phyloP scores from a whole-genome alignment of 2,888 invertebrate species.

The Eledone cirrhosa region DNA sequence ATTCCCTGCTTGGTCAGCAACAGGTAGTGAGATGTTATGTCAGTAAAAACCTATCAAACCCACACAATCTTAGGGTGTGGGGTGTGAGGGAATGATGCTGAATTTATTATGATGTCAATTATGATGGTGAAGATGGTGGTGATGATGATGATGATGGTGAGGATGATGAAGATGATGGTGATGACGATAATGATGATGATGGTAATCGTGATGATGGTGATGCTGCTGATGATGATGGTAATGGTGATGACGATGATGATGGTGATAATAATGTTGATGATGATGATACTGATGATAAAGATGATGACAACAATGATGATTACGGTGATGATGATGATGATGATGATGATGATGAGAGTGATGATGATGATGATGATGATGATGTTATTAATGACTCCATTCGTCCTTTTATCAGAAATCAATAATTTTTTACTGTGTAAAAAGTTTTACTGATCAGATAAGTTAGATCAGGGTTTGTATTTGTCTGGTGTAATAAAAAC shows the following conservation, averaged over 20 bases:
- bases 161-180: no score
- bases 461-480: no score
- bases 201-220: background rate
- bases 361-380: background rate
- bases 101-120: background rate
- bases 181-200: conserved; percentile 7
- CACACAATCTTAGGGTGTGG: no score
- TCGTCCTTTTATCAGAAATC: no score
- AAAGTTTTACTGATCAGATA: no score
- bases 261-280: background rate
- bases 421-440: no score
- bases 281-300: background rate
- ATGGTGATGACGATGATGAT: background rate
- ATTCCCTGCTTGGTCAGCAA: no score
- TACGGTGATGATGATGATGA: background rate
- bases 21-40: no score
- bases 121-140: background rate
- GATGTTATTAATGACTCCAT: background rate
- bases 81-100: no score
- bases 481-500: no score
- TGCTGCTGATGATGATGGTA: background rate
- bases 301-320: background rate
- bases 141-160: conserved; percentile 2
- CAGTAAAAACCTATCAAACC: no score
- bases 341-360: background rate